Conservation (phyloP, 2,888 invertebrate genomes). For the Petrolisthes manimaculis region DNA sequence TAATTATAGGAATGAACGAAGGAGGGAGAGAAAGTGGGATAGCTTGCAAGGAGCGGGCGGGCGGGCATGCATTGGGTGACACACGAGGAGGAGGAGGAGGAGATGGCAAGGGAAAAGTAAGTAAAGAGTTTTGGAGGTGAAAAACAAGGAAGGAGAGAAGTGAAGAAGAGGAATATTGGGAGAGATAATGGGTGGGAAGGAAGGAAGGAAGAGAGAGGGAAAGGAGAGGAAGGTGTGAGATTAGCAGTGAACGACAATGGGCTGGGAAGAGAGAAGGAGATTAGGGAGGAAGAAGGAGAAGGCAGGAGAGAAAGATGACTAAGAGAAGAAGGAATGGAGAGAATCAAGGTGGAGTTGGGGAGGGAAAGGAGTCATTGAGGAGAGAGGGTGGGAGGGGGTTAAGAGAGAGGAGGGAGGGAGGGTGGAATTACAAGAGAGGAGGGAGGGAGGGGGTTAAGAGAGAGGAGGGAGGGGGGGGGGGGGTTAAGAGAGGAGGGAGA, state of each 20-base stretch:
- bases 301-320: neutral
- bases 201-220: slow-evolving; percentile 5
- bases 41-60: neutral
- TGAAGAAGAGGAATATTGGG: neutral
- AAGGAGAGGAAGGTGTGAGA: slow-evolving; percentile 6
- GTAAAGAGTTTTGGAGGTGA: neutral
- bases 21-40: slow-evolving; percentile 4
- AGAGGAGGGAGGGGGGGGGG: neutral
- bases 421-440: neutral
- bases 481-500: neutral
- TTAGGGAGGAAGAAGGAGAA: neutral
- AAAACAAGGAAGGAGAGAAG: neutral
- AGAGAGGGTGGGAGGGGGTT: neutral
- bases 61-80: too few relatives aligned
- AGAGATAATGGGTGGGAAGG: neutral
- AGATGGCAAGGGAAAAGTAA: neutral
- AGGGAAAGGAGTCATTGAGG: neutral
- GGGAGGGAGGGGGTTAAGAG: neutral
- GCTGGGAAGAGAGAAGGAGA: too few relatives aligned
- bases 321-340: neutral
- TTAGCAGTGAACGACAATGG: neutral
- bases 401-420: neutral
- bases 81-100: too few relatives aligned
- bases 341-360: too few relatives aligned
- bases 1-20: neutral